Evolutionary conservation across 2,888 invertebrate genomes (phyloP), one percentile per base, ranked within the genome.

Genomic region (Fragum whitleyi): DNA sequence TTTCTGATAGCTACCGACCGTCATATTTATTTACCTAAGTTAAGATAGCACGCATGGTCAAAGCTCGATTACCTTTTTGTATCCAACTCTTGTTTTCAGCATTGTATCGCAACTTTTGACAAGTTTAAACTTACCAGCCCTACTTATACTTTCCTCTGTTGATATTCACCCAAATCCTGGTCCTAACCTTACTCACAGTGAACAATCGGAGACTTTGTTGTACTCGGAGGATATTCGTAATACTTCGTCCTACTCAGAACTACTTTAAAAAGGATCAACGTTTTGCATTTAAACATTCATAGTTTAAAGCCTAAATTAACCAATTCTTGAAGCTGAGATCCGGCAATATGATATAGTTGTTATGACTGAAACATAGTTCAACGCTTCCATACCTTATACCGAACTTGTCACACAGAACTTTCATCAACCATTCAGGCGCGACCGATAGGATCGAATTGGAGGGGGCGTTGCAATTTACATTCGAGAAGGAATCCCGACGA

Each of bases 381-480:
- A 36, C 23, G 23, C 21, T 3, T 29, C 16, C 19, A 61, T 39
- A 36, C 28, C 16, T 21, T 32, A 74, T 70, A 39, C 59, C 2
- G 53, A 61, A 47, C 69, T 76, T 11, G 9, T 51, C 14, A 61
- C 70, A 6, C 55, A 26, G 16, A 76, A 68, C 26, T 78, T 74
- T 53, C 19, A 62, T 19, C 32, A 23, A n/a, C 70, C 74, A n/a
- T 61, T 55, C 62, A 61, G 72, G 23, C 11, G 23, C 36, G 72
- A 72, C 39, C 32, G 72, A 62, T 23, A 26, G 23, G 72, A 55
- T 55, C 29, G 72, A 26, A 39, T 51, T 7, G 69, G 78, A 67
- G 78, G 78, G 1, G 74, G 68, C 19, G 78, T 78, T 19, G 69
- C 59, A n/a, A 69, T 78, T n/a, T 78, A 69, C 42, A 61, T 78